phyloP scores from a whole-genome alignment of 2,113 vertebrate genomes.

The Haemorhous mexicanus region DNA sequence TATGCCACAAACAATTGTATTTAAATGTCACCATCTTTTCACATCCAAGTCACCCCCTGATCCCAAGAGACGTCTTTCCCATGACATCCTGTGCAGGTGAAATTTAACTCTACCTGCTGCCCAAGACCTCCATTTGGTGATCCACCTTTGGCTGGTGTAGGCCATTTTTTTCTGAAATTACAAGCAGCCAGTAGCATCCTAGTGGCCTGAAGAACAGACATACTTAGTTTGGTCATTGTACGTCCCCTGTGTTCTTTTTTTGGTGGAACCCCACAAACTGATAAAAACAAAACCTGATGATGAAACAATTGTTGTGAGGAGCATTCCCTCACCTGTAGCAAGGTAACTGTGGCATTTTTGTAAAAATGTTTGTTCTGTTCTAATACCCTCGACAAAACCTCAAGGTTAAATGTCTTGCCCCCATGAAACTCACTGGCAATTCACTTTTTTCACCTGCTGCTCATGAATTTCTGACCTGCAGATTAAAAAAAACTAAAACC shows the following conservation, averaged over 20 bases:
- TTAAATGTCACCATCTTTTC: not conserved
- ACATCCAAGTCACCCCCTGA: not conserved
- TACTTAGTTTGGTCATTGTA: not conserved
- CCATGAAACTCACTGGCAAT: not conserved
- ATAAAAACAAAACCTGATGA: not conserved
- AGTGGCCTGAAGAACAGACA: not conserved
- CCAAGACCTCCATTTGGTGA: not conserved
- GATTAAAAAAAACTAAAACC: not conserved
- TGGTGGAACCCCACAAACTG: not conserved
- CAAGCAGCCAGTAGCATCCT: not conserved
- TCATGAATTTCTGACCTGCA: not conserved
- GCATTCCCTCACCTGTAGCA: not conserved
- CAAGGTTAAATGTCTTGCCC: not conserved
- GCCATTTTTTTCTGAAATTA: not conserved
- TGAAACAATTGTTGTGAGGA: not conserved
- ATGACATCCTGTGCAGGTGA: not conserved
- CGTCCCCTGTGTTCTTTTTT: not conserved
- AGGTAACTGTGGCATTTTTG: not conserved
- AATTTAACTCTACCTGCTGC: not conserved
- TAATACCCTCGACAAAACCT: not conserved
- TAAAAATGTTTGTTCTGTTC: not conserved
- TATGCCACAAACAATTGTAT: accelerated
- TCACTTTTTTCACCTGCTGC: not conserved
- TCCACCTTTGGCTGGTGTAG: not conserved
- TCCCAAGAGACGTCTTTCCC: not conserved